These are phyloP conservation scores for Chaetura pelagica DNA, from an alignment of 2,113 vertebrate species.

Conservation along the genomic window DNA sequence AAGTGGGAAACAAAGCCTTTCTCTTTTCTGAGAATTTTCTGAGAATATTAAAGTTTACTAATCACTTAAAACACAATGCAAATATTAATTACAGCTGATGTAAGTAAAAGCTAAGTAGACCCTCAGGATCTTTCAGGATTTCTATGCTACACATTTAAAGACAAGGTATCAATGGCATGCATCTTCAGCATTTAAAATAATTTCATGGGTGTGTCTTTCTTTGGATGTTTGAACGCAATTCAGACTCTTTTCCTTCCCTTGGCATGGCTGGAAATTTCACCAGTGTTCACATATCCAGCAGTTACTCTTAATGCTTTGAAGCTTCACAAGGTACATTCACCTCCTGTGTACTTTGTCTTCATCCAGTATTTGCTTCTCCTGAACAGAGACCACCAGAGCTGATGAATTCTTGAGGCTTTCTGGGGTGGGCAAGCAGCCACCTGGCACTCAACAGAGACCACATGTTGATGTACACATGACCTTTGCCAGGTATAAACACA, in stretches of 20 bases:
- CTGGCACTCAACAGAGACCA: not conserved
- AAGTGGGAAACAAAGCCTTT: slow-evolving; percentile 47
- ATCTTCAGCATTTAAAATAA: slow-evolving; percentile 50
- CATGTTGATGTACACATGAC: not conserved
- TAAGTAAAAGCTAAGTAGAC: slow-evolving; percentile 68
- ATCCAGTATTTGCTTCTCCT: slow-evolving; percentile 34
- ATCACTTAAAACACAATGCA: slow-evolving; percentile 53
- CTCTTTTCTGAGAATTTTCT: slow-evolving; percentile 34
- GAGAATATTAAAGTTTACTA: slow-evolving; percentile 64
- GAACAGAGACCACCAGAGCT: slow-evolving; percentile 6
- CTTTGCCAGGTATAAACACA: slow-evolving; percentile 34
- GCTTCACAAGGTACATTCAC: not conserved
- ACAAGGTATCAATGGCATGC: slow-evolving; percentile 57
- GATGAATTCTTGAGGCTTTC: slow-evolving; percentile 38
- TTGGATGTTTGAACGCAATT: slow-evolving; percentile 56
- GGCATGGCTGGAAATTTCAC: slow-evolving; percentile 28
- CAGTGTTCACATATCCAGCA: slow-evolving; percentile 38
- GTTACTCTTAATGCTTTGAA: slow-evolving; percentile 18
- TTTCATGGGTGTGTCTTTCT: slow-evolving; percentile 42
- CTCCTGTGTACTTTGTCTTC: slow-evolving; percentile 28
- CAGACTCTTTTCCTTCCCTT: slow-evolving; percentile 55
- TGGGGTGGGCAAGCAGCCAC: slow-evolving; percentile 24
- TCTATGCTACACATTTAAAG: slow-evolving; percentile 59
- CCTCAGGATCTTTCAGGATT: slow-evolving; percentile 52
- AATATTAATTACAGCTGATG: slow-evolving; percentile 51